Base-by-base conservation (phyloP, 2,888 invertebrate species). In the Steinernema carpocapsae region DNA sequence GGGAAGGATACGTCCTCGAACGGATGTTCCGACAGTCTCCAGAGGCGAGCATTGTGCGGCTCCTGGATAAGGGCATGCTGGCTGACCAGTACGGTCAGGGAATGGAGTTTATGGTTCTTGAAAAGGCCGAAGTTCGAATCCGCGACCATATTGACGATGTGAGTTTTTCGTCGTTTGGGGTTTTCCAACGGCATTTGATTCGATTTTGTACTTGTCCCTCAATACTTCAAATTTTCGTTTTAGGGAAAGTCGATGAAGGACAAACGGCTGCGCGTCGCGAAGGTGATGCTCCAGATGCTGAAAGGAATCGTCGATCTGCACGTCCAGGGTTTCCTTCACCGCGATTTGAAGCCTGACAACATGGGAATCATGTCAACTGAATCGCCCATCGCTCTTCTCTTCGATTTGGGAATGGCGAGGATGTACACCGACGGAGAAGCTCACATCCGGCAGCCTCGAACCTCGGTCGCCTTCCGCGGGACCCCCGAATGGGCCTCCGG, bases 391-490 rank as follows among this genome's bases (percentile, higher is more conserved):
- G 52, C 70, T 42, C 52, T 79, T 19, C 75, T 80, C 19, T 81
- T 76, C 56, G 80, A 80, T 56, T 70, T 80, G 51, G 80, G 80
- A n/a, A 77, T 81, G 80, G 71, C 77, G 26, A 42, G 80, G 14
- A 72, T 81, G 76, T 79, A 81, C 71, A 77, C 77, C 12, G 75
- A 75, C 56, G 51, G 70, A 19, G 72, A 51, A 29, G 78, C 72
- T 14, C 43, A 43, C 12, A 17, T 42, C 12, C 43, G 72, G n/a
- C 43, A 43, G 71, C 71, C 71, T 43, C 71, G 71, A 12, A 71
- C 45, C n/a, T 71, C 26, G 22, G 26, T 45, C 19, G 71, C 43
- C 19, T 71, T 43, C 37, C n/a, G 42, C 22, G 79, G 80, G 12
- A 80, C 80, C 17, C 76, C 74, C 24, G 80, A 80, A 46, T 80